Evolutionary conservation across 2,113 vertebrate species (phyloP).

Genomic region (Barnardius zonarius): DNA sequence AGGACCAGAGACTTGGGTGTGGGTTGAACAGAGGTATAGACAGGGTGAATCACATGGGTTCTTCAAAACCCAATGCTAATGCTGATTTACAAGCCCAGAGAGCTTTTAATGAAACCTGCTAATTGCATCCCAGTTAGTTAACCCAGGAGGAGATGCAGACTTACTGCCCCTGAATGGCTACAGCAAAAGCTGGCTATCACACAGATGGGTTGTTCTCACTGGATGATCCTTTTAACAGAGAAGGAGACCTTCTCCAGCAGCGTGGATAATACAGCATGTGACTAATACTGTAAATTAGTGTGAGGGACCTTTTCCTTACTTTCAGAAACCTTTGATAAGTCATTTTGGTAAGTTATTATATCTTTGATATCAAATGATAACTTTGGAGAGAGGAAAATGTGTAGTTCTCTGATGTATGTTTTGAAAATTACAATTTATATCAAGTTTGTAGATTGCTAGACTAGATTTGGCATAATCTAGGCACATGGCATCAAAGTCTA

Average conservation of each 20-base stretch:
- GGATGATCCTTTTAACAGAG: neutral
- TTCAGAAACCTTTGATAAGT: neutral
- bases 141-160: neutral
- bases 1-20: neutral
- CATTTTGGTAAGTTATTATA: neutral
- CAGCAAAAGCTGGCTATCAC: neutral
- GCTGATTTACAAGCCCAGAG: neutral
- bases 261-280: neutral
- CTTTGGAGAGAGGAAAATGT: neutral
- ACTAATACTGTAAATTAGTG: neutral
- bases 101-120: neutral
- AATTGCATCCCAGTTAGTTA: neutral
- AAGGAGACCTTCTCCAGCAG: neutral
- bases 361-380: neutral
- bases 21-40: neutral
- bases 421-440: neutral
- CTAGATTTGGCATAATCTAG: neutral
- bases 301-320: neutral
- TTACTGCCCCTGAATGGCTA: neutral
- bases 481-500: neutral
- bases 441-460: neutral
- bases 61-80: neutral
- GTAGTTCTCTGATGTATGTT: neutral
- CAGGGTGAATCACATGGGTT: neutral
- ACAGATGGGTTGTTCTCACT: neutral